These are phyloP conservation scores for Zaprionus inermis DNA, from an alignment of 1,140 invertebrate genomes.

Conservation along the genomic window DNA sequence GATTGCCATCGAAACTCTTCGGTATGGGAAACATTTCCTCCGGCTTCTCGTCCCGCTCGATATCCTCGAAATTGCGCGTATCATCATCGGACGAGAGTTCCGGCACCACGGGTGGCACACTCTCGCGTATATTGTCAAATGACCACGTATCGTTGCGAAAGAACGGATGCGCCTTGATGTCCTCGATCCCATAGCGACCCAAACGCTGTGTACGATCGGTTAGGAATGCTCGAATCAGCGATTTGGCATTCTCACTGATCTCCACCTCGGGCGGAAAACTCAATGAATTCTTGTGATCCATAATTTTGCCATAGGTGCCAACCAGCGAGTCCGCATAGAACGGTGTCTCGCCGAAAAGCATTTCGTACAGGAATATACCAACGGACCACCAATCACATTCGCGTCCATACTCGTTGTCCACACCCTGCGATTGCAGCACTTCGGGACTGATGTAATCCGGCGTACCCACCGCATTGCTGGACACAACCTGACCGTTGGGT, in stretches of 20 bases:
- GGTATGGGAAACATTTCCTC: conserved; percentile 97
- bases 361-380: conserved; percentile 99
- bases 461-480: conserved; percentile 99
- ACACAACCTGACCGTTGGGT: conserved; percentile 95
- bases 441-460: conserved; percentile 99
- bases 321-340: conserved; percentile 99
- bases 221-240: conserved; percentile 96
- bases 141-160: conserved; percentile 99
- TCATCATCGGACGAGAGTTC: conserved; percentile 98
- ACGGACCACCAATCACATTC: conserved; percentile 99
- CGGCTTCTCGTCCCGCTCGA: conserved; percentile 95
- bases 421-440: conserved; percentile 98
- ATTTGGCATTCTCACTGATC: conserved; percentile 96
- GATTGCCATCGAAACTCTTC: conserved; percentile 99
- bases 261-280: conserved; percentile 97
- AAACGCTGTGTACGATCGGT: conserved; percentile 96
- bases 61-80: conserved; percentile 99
- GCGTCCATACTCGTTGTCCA: conserved; percentile 96
- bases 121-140: conserved; percentile 97
- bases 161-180: conserved; percentile 97
- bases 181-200: conserved; percentile 96
- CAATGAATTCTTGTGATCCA: conserved; percentile 98
- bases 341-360: conserved; percentile 99
- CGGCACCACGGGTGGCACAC: conserved; percentile 98
- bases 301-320: conserved; percentile 99